A percentile compares a stretch with the other conserved stretches of the same genome.
phyloP scores from a whole-genome alignment of 1,140 invertebrate species.

The Drosophila mayri region DNA sequence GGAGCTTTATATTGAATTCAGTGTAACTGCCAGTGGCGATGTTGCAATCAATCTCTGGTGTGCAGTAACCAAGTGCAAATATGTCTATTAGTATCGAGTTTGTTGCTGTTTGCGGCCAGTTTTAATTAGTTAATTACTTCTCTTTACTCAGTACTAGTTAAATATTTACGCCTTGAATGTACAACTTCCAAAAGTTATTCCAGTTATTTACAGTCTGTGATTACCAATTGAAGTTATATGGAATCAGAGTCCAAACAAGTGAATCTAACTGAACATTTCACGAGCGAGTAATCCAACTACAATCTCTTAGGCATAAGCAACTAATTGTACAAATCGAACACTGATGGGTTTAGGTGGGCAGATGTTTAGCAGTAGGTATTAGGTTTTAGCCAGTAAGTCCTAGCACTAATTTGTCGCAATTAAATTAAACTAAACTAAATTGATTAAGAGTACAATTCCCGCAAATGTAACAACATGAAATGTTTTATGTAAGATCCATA shows the following conservation, averaged over 20 bases:
- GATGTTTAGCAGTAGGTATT: slow-evolving; percentile 80
- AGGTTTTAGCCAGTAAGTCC: slow-evolving; percentile 61
- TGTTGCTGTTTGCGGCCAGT: slow-evolving; percentile 40
- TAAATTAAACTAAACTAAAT: slow-evolving; percentile 49
- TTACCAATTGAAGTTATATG: slow-evolving; percentile 67
- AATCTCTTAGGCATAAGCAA: slow-evolving; percentile 53
- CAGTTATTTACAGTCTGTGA: slow-evolving; percentile 76
- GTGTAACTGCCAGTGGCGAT: slow-evolving; percentile 66
- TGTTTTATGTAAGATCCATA: slow-evolving; percentile 57
- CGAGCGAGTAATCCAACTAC: slow-evolving; percentile 49
- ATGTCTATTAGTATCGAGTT: slow-evolving; percentile 39
- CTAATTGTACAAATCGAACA: slow-evolving; percentile 49
- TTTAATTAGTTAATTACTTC: slow-evolving; percentile 78
- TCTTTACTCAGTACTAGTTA: slow-evolving; percentile 54
- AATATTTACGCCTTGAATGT: slow-evolving; percentile 47
- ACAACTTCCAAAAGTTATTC: slow-evolving; percentile 73
- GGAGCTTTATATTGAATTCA: slow-evolving; percentile 61
- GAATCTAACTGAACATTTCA: slow-evolving; percentile 75
- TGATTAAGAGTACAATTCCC: slow-evolving; percentile 72
- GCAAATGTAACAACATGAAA: slow-evolving; percentile 65
- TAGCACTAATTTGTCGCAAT: slow-evolving; percentile 66
- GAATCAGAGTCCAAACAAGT: slow-evolving; percentile 53
- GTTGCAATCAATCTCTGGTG: slow-evolving; percentile 50
- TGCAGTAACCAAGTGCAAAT: slow-evolving; percentile 39
- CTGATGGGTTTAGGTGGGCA: slow-evolving; percentile 72